Evolutionary conservation across 2,797 vertebrate species (phyloP).

Genomic region (Bucorvus abyssinicus): DNA sequence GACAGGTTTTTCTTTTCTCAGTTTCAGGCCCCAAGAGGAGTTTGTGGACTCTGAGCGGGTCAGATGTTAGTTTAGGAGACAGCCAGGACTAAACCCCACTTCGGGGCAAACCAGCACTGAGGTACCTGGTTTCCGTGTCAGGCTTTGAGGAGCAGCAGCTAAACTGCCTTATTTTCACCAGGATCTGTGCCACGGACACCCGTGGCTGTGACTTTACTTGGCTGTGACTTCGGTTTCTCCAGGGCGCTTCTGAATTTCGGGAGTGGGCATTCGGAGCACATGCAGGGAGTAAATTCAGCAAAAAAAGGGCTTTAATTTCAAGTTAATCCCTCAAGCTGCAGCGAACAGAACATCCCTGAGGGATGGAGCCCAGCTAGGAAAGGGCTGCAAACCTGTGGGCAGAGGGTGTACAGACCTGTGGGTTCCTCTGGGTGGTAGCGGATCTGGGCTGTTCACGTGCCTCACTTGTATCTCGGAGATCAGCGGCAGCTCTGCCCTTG

Average conservation of each 20-base stretch:
- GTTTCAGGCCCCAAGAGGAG: not conserved
- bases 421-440: not conserved
- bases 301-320: not conserved
- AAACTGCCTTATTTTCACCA: not conserved
- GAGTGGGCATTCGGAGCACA: not conserved
- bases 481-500: not conserved
- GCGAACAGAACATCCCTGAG: not conserved
- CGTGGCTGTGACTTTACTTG: not conserved
- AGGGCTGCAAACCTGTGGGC: not conserved
- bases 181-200: not conserved
- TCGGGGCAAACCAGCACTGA: not conserved
- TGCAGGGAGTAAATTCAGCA: not conserved
- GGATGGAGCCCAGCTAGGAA: not conserved
- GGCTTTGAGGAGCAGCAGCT: not conserved
- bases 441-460: not conserved
- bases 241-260: not conserved
- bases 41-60: not conserved
- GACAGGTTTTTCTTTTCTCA: not conserved
- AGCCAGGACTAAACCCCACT: not conserved
- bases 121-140: not conserved
- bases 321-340: not conserved
- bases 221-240: not conserved
- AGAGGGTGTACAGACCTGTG: not conserved
- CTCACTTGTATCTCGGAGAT: not conserved
- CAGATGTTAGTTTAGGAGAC: not conserved